Evolutionary conservation across 1,140 invertebrate species (phyloP), one percentile per base, ranked within the genome.

Genomic region (Colletes latitarsis): DNA sequence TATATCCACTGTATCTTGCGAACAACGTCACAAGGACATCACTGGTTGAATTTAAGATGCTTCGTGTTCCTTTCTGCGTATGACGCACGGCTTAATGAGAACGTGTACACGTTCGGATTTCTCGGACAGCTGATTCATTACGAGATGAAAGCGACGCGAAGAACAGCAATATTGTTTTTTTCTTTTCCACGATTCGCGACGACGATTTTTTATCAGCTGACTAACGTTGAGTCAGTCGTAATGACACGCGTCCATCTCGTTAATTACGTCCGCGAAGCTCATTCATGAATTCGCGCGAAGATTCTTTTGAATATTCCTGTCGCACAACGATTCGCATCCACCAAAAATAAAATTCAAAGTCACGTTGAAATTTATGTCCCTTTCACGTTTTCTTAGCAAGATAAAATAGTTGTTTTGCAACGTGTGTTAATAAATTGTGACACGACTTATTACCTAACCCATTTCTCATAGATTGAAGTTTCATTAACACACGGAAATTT

Each of bases 181-280:
- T 10, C 15, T 3, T 21, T 57, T 69, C 9, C 30, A 64, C 6
- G 52, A 8, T 43, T 46, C 14, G 3, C 5, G 1, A 14, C n/a
- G 9, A 30, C n/a, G 4, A n/a, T 46, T 10, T 9, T 19, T 19
- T 41, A 17, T 8, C 8, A 5, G 21, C 10, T 49, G 49, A 49
- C 39, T 64, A 15, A 17, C 15, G 62, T 21, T 69, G 66, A 77
- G 55, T 77, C 75, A 77, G 5, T 15, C n/a, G n/a, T 66, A 66
- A 73, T 72, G 30, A 49, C 15, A 10, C 39, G 53, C 14, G 39
- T 21, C 15, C 52, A 46, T 52, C 49, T 17, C 4, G 17, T 41
- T 53, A 43, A 78, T 60, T 52, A 17, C 60, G 30, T 10, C 6
- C 3, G 1, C 72, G n/a, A 53, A 21, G 14, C 17, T 46, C 63